A percentile compares a stretch with the other conserved stretches of the same genome.
Evolutionary conservation across 35 echinoderm and acorn worm genomes (phyloP).

Genomic region (Eucidaris tribuloides): DNA sequence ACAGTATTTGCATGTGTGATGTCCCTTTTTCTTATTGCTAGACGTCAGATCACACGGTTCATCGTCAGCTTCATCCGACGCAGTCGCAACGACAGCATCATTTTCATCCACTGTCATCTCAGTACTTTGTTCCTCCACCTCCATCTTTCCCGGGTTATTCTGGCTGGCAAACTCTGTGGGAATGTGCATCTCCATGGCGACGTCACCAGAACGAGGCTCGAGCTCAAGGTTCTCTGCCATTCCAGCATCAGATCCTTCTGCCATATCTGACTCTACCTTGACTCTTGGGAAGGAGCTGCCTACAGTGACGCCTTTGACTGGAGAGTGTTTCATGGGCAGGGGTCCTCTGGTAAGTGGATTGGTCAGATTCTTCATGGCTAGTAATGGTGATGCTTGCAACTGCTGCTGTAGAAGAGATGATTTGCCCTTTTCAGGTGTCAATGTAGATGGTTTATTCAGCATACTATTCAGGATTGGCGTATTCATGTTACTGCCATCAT

Average conservation of each 20-base stretch:
- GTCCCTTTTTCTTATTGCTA: slow-evolving; percentile 38
- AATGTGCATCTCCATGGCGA: slow-evolving; percentile 69
- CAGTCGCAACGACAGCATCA: not conserved
- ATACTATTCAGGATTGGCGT: slow-evolving; percentile 33
- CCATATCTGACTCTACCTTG: slow-evolving; percentile 3
- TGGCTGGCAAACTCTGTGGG: slow-evolving; percentile 61
- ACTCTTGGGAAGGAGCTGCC: slow-evolving; percentile 10
- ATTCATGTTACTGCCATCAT: not conserved
- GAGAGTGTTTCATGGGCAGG: slow-evolving; percentile 12
- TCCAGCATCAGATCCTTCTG: not conserved
- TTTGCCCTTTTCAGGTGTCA: not conserved
- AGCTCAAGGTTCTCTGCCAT: not conserved
- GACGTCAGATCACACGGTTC: slow-evolving; percentile 28
- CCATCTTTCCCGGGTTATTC: slow-evolving; percentile 20
- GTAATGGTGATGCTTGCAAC: not conserved
- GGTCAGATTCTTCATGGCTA: slow-evolving; percentile 1
- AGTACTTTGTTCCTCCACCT: not conserved
- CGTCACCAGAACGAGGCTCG: slow-evolving; percentile 54
- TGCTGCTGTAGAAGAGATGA: slow-evolving; percentile 20
- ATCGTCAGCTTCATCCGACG: slow-evolving; percentile 29
- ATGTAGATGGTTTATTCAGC: not conserved
- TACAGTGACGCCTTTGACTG: slow-evolving; percentile 56
- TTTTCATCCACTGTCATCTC: not conserved
- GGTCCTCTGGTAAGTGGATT: not conserved
- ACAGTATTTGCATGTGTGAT: slow-evolving; percentile 84